Evolutionary conservation across 2,888 invertebrate species (phyloP).

Genomic region (Drosophila ezoana): DNA sequence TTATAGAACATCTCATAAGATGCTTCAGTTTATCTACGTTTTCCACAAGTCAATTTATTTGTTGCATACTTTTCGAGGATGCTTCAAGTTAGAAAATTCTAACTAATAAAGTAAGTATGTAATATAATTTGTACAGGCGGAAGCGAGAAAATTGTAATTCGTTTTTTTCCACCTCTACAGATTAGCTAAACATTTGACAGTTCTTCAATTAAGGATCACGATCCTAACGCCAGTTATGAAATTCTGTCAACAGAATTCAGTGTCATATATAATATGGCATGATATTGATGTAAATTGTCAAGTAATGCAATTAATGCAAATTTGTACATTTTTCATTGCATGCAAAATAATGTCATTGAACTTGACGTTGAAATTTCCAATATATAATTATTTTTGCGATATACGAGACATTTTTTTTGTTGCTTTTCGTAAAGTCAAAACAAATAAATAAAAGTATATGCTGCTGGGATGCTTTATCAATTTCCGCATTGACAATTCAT

Average conservation of each 20-base stretch:
- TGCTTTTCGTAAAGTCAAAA: background rate
- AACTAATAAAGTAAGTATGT: no score
- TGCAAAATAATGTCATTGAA: slow-evolving; percentile 54
- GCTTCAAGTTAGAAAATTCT: background rate
- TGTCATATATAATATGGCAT: background rate
- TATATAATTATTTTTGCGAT: slow-evolving; percentile 34
- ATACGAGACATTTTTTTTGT: background rate
- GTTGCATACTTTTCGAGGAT: slow-evolving; percentile 17
- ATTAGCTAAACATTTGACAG: no score
- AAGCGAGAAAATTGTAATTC: background rate
- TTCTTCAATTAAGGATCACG: background rate
- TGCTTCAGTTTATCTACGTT: background rate
- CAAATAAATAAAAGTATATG: slow-evolving; percentile 2
- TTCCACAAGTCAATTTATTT: background rate
- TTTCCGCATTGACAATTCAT: slow-evolving; percentile 62
- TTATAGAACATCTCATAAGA: background rate
- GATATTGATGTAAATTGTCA: no score
- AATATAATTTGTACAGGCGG: no score
- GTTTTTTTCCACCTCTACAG: no score
- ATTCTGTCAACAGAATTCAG: slow-evolving; percentile 1
- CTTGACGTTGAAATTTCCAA: slow-evolving; percentile 40
- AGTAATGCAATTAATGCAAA: slow-evolving; percentile 2
- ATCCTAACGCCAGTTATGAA: slow-evolving; percentile 5
- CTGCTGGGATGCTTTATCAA: slow-evolving; percentile 32
- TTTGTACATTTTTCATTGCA: slow-evolving; percentile 11